A percentile compares a stretch with the other conserved stretches of the same genome.
Evolutionary conservation across 2,113 vertebrate genomes (phyloP).

Genomic region (Ifrita kowaldi): DNA sequence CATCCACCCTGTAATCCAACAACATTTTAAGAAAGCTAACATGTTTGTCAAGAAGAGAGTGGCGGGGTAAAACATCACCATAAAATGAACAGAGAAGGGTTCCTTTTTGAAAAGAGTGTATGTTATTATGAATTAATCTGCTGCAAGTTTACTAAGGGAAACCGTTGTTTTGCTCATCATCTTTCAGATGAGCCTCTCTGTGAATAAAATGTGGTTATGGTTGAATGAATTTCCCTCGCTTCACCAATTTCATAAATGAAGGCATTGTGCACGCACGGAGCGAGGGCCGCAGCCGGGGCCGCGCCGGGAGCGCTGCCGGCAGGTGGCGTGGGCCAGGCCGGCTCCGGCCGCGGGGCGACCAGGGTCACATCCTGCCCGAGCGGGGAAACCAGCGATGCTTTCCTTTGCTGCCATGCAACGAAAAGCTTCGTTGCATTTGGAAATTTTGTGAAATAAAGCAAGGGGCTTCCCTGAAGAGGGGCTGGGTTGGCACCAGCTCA

Average conservation of each 20-base stretch:
- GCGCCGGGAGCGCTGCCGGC: not conserved
- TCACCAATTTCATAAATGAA: not conserved
- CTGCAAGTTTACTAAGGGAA: not conserved
- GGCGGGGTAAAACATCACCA: accelerated
- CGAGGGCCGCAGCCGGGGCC: accelerated
- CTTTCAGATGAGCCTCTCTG: not conserved
- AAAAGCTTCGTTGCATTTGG: not conserved
- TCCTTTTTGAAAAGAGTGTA: not conserved
- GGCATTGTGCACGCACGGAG: accelerated
- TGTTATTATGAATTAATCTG: not conserved
- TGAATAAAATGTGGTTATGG: not conserved
- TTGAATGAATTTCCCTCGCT: not conserved
- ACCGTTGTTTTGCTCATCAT: not conserved
- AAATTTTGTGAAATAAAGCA: not conserved
- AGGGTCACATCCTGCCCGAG: not conserved
- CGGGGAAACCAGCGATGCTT: not conserved
- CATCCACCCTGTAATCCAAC: not conserved
- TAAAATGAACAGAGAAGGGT: not conserved
- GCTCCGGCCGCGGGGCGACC: accelerated
- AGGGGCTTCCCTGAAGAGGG: not conserved
- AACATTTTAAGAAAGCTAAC: not conserved
- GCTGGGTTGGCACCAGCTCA: accelerated
- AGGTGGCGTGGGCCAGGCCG: not conserved
- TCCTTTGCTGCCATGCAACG: not conserved
- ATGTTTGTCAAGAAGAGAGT: not conserved